Evolutionary conservation across 2,888 invertebrate genomes (phyloP).

Genomic region (Sicus ferrugineus): DNA sequence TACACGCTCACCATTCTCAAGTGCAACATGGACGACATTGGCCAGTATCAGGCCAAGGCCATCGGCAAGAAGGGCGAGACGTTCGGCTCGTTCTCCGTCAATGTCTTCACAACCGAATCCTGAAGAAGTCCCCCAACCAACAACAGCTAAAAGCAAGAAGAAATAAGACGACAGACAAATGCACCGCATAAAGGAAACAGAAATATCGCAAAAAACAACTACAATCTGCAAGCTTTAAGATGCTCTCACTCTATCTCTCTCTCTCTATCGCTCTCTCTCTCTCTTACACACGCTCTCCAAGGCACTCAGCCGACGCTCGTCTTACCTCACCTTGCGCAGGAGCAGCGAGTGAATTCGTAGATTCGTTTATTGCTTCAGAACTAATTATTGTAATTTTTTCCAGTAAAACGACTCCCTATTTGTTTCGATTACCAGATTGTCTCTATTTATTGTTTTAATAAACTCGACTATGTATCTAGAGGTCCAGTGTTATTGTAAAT

Average conservation of each 20-base stretch:
- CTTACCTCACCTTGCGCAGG: neutral
- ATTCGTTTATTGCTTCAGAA: neutral
- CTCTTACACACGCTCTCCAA: too few relatives aligned
- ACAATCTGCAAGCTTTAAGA: neutral
- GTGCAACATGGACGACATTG: constrained; percentile 78
- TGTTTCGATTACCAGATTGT: neutral
- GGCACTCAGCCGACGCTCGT: too few relatives aligned
- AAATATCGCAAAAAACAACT: neutral
- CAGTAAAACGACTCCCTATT: too few relatives aligned
- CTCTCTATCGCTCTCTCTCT: too few relatives aligned
- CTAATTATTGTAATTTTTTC: too few relatives aligned
- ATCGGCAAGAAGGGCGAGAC: constrained; percentile 87
- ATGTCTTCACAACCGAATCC: constrained; percentile 68
- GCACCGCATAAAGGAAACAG: neutral
- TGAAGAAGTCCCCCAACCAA: constrained; percentile 29
- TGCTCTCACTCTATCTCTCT: neutral
- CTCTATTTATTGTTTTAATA: neutral
- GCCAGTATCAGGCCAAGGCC: constrained; percentile 87
- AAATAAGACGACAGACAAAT: neutral
- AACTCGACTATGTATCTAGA: neutral
- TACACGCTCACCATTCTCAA: constrained; percentile 81
- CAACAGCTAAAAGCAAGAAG: neutral
- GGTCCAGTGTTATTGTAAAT: neutral
- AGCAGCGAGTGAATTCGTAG: neutral
- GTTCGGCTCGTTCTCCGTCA: constrained; percentile 85